Conservation (phyloP, 2,113 vertebrate genomes). For the Myiopsitta monachus region DNA sequence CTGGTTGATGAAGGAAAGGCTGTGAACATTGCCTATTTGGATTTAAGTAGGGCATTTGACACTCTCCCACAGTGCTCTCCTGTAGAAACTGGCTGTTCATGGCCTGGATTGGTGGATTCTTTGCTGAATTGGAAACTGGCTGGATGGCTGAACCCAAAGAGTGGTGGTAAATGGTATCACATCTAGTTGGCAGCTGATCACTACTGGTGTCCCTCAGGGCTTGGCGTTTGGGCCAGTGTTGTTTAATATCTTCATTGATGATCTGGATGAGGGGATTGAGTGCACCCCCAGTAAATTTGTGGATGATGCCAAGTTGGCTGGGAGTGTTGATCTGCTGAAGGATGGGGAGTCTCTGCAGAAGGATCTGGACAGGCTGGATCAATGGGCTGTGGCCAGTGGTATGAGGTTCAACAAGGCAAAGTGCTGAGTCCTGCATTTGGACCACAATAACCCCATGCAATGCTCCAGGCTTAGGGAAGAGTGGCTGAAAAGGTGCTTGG, state of each 20-base stretch:
- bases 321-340: background rate
- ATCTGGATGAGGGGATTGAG: background rate
- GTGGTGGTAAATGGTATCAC: background rate
- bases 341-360: background rate
- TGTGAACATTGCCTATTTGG: background rate
- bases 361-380: background rate
- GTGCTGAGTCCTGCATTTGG: background rate
- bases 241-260: background rate
- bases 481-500: background rate
- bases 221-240: background rate
- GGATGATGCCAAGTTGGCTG: background rate
- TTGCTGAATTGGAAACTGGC: background rate
- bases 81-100: background rate
- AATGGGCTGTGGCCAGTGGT: background rate
- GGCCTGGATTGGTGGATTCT: background rate
- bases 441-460: background rate
- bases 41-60: background rate
- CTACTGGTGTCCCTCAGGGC: background rate
- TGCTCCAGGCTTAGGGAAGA: background rate
- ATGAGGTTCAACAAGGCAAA: background rate
- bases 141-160: background rate
- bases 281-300: background rate
- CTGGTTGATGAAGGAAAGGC: background rate
- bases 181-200: background rate
- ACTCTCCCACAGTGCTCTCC: background rate